A percentile compares a stretch with the other conserved stretches of the same genome.
These are phyloP conservation scores for Gymnothorax reevesii DNA, from an alignment of 2,797 vertebrate genomes.

Conservation along the genomic window DNA sequence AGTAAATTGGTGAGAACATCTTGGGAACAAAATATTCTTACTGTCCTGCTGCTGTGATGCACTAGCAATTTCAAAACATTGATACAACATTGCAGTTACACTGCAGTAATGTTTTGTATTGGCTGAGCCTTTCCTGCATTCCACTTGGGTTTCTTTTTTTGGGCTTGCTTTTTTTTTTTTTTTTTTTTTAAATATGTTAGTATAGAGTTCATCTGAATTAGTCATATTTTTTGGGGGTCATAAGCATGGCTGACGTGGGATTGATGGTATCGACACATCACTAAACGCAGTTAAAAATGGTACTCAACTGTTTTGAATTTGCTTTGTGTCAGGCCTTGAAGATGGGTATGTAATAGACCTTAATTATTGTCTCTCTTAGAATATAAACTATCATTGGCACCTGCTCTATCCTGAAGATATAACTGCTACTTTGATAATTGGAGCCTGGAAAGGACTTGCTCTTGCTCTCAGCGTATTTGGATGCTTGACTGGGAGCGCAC, in stretches of 20 bases:
- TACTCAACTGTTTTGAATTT: background rate
- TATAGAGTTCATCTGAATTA: background rate
- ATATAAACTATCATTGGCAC: background rate
- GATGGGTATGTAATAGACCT: background rate
- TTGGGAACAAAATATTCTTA: too few species aligned
- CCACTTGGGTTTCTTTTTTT: background rate
- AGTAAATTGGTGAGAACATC: too few species aligned
- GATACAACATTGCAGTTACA: too few species aligned
- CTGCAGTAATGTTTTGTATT: too few species aligned
- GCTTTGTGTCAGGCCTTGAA: background rate
- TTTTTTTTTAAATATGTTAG: background rate
- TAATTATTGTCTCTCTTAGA: background rate
- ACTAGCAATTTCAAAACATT: background rate
- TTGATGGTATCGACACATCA: background rate
- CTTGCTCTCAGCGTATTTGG: background rate
- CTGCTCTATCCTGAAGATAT: background rate
- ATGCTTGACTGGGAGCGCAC: background rate
- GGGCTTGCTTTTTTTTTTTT: background rate
- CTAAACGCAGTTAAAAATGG: background rate
- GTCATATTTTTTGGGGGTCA: background rate
- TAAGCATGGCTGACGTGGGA: background rate
- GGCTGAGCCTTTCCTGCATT: background rate
- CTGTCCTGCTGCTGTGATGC: too few species aligned
- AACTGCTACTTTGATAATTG: conserved; percentile 10
- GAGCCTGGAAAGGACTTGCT: background rate